These are phyloP conservation scores for Cherax destructor DNA, from an alignment of 1,140 invertebrate genomes.

Conservation along the genomic window DNA sequence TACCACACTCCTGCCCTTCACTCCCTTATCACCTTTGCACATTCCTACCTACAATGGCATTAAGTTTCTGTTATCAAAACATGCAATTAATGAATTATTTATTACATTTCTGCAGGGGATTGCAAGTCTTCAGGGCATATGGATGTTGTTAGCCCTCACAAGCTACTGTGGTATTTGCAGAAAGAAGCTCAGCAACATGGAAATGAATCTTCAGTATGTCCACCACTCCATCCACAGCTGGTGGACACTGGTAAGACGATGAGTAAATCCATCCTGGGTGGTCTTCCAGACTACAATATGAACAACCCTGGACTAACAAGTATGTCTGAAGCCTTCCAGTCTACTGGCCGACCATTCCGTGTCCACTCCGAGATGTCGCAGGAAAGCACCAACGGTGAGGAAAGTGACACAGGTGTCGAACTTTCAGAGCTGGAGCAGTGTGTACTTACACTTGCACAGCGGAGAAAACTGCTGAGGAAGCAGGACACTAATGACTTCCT, in stretches of 20 bases:
- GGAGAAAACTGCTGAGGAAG: conserved; percentile 54
- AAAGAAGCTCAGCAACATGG: conserved; percentile 2
- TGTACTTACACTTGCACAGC: conserved; percentile 40
- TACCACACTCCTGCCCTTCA: no score
- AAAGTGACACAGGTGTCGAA: conserved; percentile 51
- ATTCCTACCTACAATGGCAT: no score
- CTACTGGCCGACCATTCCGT: conserved; percentile 18
- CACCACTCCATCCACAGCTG: conserved; percentile 15
- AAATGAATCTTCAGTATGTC: conserved; percentile 9
- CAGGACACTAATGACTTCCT: conserved; percentile 61
- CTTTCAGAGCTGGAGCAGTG: conserved; percentile 59
- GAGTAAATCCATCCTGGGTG: conserved; percentile 28
- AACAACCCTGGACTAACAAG: not conserved
- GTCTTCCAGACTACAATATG: conserved; percentile 18
- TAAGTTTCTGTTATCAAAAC: no score
- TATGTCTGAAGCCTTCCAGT: conserved; percentile 1
- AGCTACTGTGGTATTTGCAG: conserved; percentile 20
- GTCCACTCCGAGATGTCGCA: conserved; percentile 16
- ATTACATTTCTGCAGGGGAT: not conserved
- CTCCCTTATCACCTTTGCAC: no score
- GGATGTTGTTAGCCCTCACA: conserved; percentile 17
- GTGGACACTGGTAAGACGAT: conserved; percentile 23
- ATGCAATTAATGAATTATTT: not conserved
- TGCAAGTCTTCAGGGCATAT: not conserved
- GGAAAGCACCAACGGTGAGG: conserved; percentile 38